These are phyloP conservation scores for Ceriagrion tenellum DNA, from an alignment of 2,888 invertebrate genomes.

Conservation along the genomic window DNA sequence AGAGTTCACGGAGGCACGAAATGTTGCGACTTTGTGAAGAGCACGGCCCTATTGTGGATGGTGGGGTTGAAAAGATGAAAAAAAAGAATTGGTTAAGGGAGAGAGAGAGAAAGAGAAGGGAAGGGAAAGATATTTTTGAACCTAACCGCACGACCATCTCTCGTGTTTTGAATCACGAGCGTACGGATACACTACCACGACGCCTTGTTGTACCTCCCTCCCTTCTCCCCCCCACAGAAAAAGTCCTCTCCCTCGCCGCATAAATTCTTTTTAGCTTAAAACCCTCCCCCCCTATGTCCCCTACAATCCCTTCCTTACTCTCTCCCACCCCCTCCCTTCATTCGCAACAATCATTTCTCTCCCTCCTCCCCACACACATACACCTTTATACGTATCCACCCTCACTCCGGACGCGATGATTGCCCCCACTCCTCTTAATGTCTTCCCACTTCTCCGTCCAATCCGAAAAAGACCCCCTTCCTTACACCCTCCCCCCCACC, in stretches of 20 bases:
- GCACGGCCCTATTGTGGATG: not conserved
- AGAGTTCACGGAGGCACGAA: slow-evolving; percentile 36
- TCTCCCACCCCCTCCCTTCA: not conserved
- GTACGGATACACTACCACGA: not conserved
- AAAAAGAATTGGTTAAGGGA: not conserved
- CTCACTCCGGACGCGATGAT: not conserved
- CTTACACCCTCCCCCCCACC: not conserved
- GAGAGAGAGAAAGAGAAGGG: not conserved
- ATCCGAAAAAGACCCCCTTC: not conserved
- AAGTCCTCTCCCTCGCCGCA: not conserved
- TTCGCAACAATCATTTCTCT: not conserved
- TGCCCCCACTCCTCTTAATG: not conserved
- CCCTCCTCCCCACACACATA: not conserved
- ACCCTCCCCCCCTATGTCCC: not conserved
- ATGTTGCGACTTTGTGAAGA: not conserved
- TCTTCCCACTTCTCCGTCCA: not conserved
- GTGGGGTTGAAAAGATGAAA: not conserved
- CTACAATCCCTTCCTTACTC: not conserved
- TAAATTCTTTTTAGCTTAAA: not conserved
- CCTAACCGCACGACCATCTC: not conserved
- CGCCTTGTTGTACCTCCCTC: not conserved
- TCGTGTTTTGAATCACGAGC: slow-evolving; percentile 3
- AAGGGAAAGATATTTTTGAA: not conserved
- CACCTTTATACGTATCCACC: not conserved
- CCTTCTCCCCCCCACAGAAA: not conserved